Evolutionary conservation across 1,140 invertebrate species (phyloP).

Genomic region (Diachasma alloeum): DNA sequence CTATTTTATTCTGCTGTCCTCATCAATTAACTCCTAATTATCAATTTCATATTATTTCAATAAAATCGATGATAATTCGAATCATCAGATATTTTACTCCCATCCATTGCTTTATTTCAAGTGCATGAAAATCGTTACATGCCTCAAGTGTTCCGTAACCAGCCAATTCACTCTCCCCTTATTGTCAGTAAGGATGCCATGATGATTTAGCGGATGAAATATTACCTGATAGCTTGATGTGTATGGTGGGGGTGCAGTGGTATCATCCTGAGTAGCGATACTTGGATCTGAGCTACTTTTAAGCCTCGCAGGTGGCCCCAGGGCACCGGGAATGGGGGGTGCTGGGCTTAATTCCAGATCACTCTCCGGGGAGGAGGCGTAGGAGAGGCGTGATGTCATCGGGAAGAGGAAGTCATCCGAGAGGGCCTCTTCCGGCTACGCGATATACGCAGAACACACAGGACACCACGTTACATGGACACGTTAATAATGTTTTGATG

Average conservation of each 20-base stretch:
- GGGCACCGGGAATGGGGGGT: conserved; percentile 69
- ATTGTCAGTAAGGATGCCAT: not conserved
- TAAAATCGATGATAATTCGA: too few relatives aligned
- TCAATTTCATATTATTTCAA: too few relatives aligned
- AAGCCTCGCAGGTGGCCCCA: conserved; percentile 72
- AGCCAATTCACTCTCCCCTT: too few relatives aligned
- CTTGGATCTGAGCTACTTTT: conserved; percentile 91
- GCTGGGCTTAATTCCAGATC: conserved; percentile 88
- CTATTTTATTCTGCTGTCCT: too few relatives aligned
- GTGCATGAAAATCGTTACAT: too few relatives aligned
- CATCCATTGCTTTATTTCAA: too few relatives aligned
- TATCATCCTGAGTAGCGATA: conserved; percentile 76
- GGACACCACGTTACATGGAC: conserved; percentile 53
- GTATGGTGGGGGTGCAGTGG: conserved; percentile 65
- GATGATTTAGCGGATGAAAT: not conserved
- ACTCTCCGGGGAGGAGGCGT: conserved; percentile 94
- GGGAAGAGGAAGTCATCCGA: conserved; percentile 98
- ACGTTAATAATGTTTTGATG: conserved; percentile 24
- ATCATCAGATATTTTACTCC: too few relatives aligned
- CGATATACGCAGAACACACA: conserved; percentile 53
- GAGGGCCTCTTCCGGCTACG: conserved; percentile 82
- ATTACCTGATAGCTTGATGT: conserved; percentile 67
- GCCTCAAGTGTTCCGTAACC: too few relatives aligned
- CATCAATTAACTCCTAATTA: too few relatives aligned
- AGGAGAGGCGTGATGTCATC: conserved; percentile 94